These are phyloP conservation scores for Pipistrellus pipistrellus DNA, from an alignment of 2,797 vertebrate species.

Conservation along the genomic window DNA sequence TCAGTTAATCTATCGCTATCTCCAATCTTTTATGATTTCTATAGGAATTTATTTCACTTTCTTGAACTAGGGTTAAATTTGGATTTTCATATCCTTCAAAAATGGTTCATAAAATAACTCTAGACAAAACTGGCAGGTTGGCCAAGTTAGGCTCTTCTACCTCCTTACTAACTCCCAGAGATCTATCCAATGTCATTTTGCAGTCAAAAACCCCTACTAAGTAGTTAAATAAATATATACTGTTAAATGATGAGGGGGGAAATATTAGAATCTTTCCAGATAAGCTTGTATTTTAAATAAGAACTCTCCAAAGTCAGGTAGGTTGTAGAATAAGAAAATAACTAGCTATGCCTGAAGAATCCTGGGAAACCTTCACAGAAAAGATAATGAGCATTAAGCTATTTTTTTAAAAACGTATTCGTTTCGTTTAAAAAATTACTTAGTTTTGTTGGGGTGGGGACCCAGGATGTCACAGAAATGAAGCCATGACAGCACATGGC, in stretches of 20 bases:
- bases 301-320: conserved; percentile 1
- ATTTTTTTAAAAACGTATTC: neutral
- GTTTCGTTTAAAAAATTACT: neutral
- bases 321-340: conserved; percentile 1
- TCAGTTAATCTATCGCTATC: neutral
- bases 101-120: neutral
- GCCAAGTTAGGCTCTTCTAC: neutral
- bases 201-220: neutral
- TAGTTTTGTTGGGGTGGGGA: neutral
- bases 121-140: neutral
- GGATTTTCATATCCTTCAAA: neutral
- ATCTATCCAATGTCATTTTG: neutral
- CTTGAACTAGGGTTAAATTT: neutral
- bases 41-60: conserved; percentile 31
- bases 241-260: neutral
- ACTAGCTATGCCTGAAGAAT: neutral
- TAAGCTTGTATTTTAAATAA: conserved; percentile 39
- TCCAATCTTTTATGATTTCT: conserved; percentile 11
- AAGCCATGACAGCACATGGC: neutral
- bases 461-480: neutral
- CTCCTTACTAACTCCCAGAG: neutral
- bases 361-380: neutral
- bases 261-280: neutral
- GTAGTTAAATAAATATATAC: neutral
- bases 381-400: neutral